A percentile compares a stretch with the other conserved stretches of the same genome.
Evolutionary conservation across 1,140 invertebrate genomes (phyloP).

Genomic region (Mizuhopecten yessoensis): DNA sequence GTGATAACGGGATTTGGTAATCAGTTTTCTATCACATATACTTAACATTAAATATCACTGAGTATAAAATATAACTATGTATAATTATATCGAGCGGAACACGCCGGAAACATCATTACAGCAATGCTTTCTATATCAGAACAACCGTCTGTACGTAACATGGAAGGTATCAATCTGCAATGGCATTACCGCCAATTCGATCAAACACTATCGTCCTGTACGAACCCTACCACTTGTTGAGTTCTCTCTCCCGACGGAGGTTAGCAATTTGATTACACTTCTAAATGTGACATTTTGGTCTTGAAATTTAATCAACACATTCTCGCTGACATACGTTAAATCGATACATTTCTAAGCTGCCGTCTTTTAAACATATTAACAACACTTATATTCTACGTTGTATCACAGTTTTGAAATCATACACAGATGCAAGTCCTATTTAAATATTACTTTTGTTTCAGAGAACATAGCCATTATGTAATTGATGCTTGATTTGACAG

Average conservation of each 20-base stretch:
- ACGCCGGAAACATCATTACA: neutral
- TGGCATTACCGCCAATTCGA: slow-evolving; percentile 15
- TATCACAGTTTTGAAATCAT: neutral
- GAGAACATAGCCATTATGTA: neutral
- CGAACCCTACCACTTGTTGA: neutral
- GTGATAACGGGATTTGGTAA: neutral
- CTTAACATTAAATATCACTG: neutral
- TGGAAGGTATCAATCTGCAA: neutral
- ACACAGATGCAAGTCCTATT: neutral
- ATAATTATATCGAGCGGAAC: neutral
- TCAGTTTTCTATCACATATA: neutral
- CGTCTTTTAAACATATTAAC: slow-evolving; percentile 39
- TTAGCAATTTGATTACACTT: neutral
- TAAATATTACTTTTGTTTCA: slow-evolving; percentile 27
- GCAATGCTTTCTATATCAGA: neutral
- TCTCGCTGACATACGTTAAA: slow-evolving; percentile 20
- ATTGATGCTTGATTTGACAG: neutral
- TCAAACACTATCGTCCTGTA: neutral
- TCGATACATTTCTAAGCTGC: neutral
- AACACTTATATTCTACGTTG: neutral
- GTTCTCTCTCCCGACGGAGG: neutral
- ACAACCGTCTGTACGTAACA: neutral
- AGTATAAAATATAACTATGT: neutral
- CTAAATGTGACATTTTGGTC: slow-evolving; percentile 33
- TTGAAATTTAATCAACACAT: slow-evolving; percentile 36